Conservation (phyloP, 1,140 invertebrate genomes). For the Leptopilina clavipes region DNA sequence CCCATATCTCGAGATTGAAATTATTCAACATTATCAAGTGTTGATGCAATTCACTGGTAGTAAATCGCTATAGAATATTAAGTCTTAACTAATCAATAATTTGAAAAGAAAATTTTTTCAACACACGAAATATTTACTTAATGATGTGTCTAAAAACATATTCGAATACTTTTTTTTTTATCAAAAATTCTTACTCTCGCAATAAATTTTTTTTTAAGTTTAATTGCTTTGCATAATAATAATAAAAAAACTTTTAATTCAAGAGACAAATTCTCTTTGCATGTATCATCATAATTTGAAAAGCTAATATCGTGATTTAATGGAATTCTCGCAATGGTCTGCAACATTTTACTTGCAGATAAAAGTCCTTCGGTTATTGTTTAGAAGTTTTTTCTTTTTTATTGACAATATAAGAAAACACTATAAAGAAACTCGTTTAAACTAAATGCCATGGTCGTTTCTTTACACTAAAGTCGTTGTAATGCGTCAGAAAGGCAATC, state of each 20-base stretch:
- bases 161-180: too few relatives aligned
- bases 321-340: background rate
- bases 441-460: conserved; percentile 6
- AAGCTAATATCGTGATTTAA: background rate
- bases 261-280: too few relatives aligned
- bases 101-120: too few relatives aligned
- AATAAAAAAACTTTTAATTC: too few relatives aligned
- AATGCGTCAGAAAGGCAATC: conserved; percentile 29
- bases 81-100: too few relatives aligned
- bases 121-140: too few relatives aligned
- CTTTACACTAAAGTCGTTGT: background rate
- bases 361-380: conserved; percentile 3
- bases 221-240: too few relatives aligned
- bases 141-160: too few relatives aligned
- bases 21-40: conserved; percentile 4
- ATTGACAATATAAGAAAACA: background rate
- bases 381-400: background rate
- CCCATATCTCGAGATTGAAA: background rate
- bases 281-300: background rate
- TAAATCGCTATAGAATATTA: too few relatives aligned
- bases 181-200: too few relatives aligned
- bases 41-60: background rate
- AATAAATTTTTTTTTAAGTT: too few relatives aligned
- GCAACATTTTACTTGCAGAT: background rate
- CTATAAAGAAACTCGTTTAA: conserved; percentile 13